Base-by-base conservation (phyloP, 1,140 invertebrate genomes). In the Samia ricini region DNA sequence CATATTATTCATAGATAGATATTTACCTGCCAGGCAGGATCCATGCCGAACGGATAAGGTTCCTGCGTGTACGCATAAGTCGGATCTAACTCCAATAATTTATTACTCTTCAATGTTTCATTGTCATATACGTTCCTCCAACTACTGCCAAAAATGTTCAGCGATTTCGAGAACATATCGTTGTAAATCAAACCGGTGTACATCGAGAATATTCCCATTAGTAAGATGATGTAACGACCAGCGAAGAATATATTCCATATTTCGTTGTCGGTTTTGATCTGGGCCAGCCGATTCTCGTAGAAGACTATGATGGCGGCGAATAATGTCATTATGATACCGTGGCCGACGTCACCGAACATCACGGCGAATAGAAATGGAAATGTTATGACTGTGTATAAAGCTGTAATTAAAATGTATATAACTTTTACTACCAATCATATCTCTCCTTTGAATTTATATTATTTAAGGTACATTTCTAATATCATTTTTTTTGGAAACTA, bases 161-260 rank as follows among this genome's bases (percentile, higher is more conserved):
- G 70, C 0, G 95, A 94, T 72, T 96, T 97, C 5, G 95, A 95
- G 81, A 97, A 97, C 18, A 95, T 87, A 82, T 97, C 96, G 76
- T 97, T 97, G 88, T 97, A 97, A 69, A 97, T 93, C 12, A 97
- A 78, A 0, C 96, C 96, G 29, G 96, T 95, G 82, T 97, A 97
- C 4, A 97, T 93, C 1, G 95, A 96, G 78, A 97, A 97, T 24
- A 94, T 63, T 1, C 96, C 96, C 96, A 97, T 97, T 15, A 97
- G 74, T 3, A 97, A 81, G 64, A 97, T 96, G 49, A 97, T 95
- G 77, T 97, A 97, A 18, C 96, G 92, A 5, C 96, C 96, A 21
- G 93, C 93, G 79, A 96, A 97, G 89, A 97, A 96, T 59, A 95
- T 96, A 63, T 93, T 94, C 91, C 95, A 96, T 65, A 97, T 96